A percentile compares a stretch with the other conserved stretches of the same genome.
Conservation (phyloP, 2,888 invertebrate genomes). For the Patella depressa region DNA sequence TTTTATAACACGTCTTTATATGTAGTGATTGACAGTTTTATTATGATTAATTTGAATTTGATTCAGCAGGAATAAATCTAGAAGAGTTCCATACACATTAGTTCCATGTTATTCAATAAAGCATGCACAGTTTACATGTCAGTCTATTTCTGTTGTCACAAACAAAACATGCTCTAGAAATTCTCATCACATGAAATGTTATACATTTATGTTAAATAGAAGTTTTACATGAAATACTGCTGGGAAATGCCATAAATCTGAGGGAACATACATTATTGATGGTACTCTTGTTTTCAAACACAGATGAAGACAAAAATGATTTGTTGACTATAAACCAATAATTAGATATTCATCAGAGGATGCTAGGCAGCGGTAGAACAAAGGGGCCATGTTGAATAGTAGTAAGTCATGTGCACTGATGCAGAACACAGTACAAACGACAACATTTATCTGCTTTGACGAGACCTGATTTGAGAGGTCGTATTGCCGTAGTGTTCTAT, state of each 20-base stretch:
- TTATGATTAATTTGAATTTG: too few species aligned
- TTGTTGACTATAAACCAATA: not conserved
- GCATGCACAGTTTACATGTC: too few species aligned
- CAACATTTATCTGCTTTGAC: not conserved
- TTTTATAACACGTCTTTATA: too few species aligned
- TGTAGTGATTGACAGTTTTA: too few species aligned
- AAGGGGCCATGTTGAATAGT: constrained; percentile 1
- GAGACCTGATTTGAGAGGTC: not conserved
- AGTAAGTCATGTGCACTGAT: not conserved
- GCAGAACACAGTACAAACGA: not conserved
- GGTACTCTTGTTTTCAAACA: not conserved
- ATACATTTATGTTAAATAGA: too few species aligned
- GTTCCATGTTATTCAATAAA: too few species aligned
- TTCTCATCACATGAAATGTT: too few species aligned
- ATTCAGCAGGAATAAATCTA: too few species aligned
- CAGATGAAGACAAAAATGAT: not conserved
- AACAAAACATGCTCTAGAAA: too few species aligned
- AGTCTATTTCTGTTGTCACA: too few species aligned
- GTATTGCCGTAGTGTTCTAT: too few species aligned
- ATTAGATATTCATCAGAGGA: not conserved
- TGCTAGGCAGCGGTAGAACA: not conserved
- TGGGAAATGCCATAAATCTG: not conserved
- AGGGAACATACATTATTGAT: constrained; percentile 1
- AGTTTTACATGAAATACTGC: not conserved
- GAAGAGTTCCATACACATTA: too few species aligned